These are phyloP conservation scores for Theristicus caerulescens DNA, from an alignment of 2,113 vertebrate genomes.

Conservation along the genomic window DNA sequence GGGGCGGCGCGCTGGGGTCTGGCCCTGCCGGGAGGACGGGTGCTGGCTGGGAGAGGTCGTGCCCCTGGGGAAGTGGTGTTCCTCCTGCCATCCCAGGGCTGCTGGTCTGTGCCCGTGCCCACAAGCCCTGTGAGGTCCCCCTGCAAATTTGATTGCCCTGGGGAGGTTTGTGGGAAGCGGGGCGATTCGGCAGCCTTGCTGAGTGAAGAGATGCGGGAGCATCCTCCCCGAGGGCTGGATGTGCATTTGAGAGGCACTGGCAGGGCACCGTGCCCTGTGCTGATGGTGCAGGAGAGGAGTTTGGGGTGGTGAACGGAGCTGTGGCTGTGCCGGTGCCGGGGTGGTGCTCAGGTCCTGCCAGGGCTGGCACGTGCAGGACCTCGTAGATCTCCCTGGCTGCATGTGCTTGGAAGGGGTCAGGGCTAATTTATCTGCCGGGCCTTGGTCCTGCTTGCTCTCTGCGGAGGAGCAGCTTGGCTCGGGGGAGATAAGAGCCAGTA, in stretches of 20 bases:
- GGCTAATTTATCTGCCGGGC: background rate
- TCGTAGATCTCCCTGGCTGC: background rate
- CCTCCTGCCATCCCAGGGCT: background rate
- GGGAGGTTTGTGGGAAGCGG: background rate
- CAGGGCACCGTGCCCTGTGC: background rate
- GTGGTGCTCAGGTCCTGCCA: background rate
- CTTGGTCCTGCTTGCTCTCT: background rate
- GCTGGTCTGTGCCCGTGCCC: background rate
- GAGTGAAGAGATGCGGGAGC: background rate
- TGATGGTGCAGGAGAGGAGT: background rate
- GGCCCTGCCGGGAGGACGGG: rapidly evolving
- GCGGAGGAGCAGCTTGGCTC: background rate
- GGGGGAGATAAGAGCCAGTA: background rate
- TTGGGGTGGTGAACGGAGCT: background rate
- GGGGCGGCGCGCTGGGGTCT: background rate
- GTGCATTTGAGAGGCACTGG: background rate
- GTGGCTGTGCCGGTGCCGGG: background rate
- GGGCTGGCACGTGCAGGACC: background rate
- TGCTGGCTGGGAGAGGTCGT: background rate
- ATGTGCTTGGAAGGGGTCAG: background rate
- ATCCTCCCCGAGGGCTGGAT: background rate
- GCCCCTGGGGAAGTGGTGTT: rapidly evolving
- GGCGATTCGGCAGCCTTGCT: background rate
- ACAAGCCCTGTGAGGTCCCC: rapidly evolving
- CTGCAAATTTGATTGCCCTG: background rate